Evolutionary conservation across 2,797 vertebrate species (phyloP), one percentile per base, ranked within the genome.

Genomic region (Poecilia picta): DNA sequence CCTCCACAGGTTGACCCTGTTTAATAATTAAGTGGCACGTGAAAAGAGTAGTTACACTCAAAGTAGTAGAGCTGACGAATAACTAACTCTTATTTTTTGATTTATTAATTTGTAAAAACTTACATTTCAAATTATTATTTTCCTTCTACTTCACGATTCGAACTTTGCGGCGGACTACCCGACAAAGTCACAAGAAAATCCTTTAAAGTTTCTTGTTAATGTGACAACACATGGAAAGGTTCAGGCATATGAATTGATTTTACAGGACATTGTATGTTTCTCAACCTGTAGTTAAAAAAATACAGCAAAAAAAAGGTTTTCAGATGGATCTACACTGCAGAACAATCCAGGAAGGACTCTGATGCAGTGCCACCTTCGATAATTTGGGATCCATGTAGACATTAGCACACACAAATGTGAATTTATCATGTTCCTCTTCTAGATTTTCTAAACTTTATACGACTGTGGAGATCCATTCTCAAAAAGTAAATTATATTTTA

Each of bases 291-390:
- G 49, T 51, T 2, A 23, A 49, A 51, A 51, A 20, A 64, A 41
- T n/a, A n/a, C n/a, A n/a, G n/a, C n/a, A n/a, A n/a, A n/a, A n/a
- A 51, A 66, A 47, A 62, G 55, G 18, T 72, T 74, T 47, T 53
- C 55, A 55, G 2, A 55, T 39, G 73, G 39, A 25, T 39, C 8
- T 62, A 25, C 13, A 15, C 59, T 0, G 18, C 75, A 68, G 36
- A 66, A 45, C 25, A 77, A 39, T 25, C 33, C 28, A 53, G 1
- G 55, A 73, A 39, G 68, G 66, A 73, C 36, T 70, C 46, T 28
- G 55, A 53, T 66, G 62, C 49, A 51, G 41, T 25, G 11, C 72
- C 23, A 12, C 36, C 66, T 55, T 64, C 18, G 43, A 39, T 43
- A 49, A 43, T 80, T 36, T 36, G n/a, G 41, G 28, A 15, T 73